Percentiles rank a stretch among this genome's conserved stretches.
These are phyloP conservation scores for Leiothrix lutea DNA, from an alignment of 2,113 vertebrate genomes.

Conservation along the genomic window DNA sequence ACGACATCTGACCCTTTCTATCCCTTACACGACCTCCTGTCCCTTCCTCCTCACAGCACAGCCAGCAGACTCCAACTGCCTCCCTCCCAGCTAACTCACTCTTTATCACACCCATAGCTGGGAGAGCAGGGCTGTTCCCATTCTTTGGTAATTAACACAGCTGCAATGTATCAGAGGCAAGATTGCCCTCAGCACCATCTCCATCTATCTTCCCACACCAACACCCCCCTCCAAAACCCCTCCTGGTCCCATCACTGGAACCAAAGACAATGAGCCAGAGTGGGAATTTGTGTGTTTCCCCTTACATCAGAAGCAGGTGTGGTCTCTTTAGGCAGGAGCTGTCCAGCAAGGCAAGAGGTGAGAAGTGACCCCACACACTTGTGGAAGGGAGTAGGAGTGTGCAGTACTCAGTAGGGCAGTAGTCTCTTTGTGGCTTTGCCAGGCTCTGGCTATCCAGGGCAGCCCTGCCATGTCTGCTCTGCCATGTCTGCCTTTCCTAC, in stretches of 20 bases:
- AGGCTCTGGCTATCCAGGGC: not conserved
- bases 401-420: not conserved
- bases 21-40: too few relatives aligned
- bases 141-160: not conserved
- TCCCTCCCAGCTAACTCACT: not conserved
- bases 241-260: not conserved
- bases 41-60: too few relatives aligned
- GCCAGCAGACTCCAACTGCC: not conserved
- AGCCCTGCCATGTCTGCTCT: not conserved
- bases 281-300: not conserved
- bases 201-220: not conserved
- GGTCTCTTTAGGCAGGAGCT: fast-evolving
- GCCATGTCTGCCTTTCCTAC: not conserved
- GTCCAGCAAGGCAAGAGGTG: too few relatives aligned
- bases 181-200: not conserved
- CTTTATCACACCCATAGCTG: not conserved
- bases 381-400: fast-evolving
- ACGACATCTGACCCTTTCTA: too few relatives aligned
- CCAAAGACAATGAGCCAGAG: not conserved
- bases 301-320: not conserved
- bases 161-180: not conserved
- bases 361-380: not conserved
- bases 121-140: not conserved
- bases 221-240: fast-evolving
- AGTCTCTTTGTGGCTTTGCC: not conserved